Conservation (phyloP, 1,140 invertebrate genomes). For the Saccostrea glomerata region DNA sequence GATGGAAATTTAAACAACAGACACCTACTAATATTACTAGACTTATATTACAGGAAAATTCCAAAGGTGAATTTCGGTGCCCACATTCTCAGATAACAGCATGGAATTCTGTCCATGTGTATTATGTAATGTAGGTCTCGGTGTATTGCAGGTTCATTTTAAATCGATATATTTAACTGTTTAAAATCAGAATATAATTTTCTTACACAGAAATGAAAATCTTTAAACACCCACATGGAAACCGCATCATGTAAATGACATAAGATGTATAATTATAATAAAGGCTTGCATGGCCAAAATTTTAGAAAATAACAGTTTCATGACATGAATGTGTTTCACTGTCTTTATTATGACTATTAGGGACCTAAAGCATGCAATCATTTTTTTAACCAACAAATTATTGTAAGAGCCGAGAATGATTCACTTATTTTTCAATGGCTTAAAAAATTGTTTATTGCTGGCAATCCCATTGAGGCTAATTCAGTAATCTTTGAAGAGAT, state of each 20-base stretch:
- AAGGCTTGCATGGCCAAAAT: background rate
- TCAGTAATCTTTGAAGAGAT: constrained; percentile 2
- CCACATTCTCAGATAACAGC: background rate
- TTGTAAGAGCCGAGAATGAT: background rate
- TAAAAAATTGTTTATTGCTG: background rate
- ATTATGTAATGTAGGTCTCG: background rate
- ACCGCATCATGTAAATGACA: background rate
- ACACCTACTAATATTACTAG: background rate
- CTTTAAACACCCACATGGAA: background rate
- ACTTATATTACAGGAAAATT: background rate
- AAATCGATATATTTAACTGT: background rate
- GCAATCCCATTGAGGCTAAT: constrained; percentile 1
- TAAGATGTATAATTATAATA: background rate
- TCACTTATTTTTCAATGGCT: background rate
- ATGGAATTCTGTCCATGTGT: background rate
- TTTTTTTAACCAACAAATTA: background rate
- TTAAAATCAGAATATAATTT: background rate
- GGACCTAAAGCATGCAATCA: background rate
- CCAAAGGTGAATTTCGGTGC: background rate
- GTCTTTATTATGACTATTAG: background rate
- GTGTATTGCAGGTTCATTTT: background rate
- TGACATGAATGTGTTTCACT: background rate
- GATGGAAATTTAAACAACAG: background rate
- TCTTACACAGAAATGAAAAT: background rate
- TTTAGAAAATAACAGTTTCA: background rate